Conservation (phyloP, 2,888 invertebrate genomes). For the Cantharis lateralis region DNA sequence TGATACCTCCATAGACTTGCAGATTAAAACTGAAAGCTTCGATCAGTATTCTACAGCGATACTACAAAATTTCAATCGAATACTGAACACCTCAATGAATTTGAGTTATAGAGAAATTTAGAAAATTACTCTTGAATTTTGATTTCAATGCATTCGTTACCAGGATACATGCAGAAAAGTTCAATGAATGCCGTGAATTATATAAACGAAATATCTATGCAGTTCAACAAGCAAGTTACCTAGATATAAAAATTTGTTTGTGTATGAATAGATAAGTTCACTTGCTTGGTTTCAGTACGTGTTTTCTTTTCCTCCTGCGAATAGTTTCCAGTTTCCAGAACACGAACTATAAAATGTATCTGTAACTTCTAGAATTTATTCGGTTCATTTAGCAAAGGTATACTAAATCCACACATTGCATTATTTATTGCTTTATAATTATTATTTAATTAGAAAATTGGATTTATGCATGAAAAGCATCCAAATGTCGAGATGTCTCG, state of each 20-base stretch:
- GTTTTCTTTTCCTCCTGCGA: background rate
- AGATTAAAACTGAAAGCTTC: slow-evolving; percentile 36
- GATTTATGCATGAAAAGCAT: background rate
- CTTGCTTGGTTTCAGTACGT: background rate
- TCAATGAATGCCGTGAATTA: slow-evolving; percentile 7
- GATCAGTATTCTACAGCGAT: slow-evolving; percentile 38
- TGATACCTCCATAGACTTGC: slow-evolving; percentile 35
- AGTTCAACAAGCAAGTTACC: background rate
- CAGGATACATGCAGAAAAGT: background rate
- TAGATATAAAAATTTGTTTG: background rate
- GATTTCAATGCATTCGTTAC: slow-evolving; percentile 30
- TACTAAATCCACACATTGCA: background rate
- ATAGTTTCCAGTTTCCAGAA: background rate
- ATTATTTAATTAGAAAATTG: no score
- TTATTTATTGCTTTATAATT: no score
- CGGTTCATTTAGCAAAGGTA: background rate
- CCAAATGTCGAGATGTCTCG: background rate
- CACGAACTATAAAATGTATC: background rate
- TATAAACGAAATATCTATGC: slow-evolving; percentile 11
- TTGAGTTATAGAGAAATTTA: slow-evolving; percentile 26
- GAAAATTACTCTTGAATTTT: slow-evolving; percentile 33
- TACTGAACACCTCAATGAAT: slow-evolving; percentile 33
- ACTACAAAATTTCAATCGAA: slow-evolving; percentile 31
- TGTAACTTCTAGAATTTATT: background rate
- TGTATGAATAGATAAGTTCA: background rate